Base-by-base conservation (phyloP, 2,797 vertebrate genomes). In the Sebastes minor region DNA sequence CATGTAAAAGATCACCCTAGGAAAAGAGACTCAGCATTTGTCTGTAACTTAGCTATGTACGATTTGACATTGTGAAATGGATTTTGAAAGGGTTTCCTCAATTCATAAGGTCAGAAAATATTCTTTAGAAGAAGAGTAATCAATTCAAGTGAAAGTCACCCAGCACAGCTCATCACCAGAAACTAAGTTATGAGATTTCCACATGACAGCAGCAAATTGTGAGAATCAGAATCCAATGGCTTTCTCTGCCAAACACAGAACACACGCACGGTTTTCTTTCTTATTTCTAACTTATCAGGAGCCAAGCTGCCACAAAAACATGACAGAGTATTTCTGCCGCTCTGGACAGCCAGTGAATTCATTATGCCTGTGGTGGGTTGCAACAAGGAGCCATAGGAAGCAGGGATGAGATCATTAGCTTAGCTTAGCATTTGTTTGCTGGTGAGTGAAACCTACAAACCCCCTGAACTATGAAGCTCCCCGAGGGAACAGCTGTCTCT, bases 261-360 rank as follows among this genome's bases (percentile, higher is more conserved):
- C 53, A 63, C 38, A 66, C 9, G 2, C 38, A 53, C 12, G 22
- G 13, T 72, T 56, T 75, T 60, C 16, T 73, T 20, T 53, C 52
- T 11, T 16, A n/a, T 53, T 23, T 52, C 25, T 49, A 79, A 84
- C 70, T 70, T 46, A 66, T 49, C 49, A 33, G 61, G 63, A 78
- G 76, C 85, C 85, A 82, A 94, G 81, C 94, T 96, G 95, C 93
- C 95, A 96, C 78, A 89, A 95, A 95, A 96, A 96, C 84, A 93
- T 95, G 95, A 88, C 94, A 27, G 65, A 10, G 78, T 77, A 65
- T 82, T 86, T 89, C 71, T 89, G 69, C 85, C 83, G 74, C 23
- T 10, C 74, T 52, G 71, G 53, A 82, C 86, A 88, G 73, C 84
- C 38, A 46, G 35, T 84, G 87, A 88, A 92, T 92, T 85, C 77